Percentiles rank a stretch among this genome's conserved stretches.
Conservation (phyloP, 2,113 vertebrate species). For the Gopherus flavomarginatus region DNA sequence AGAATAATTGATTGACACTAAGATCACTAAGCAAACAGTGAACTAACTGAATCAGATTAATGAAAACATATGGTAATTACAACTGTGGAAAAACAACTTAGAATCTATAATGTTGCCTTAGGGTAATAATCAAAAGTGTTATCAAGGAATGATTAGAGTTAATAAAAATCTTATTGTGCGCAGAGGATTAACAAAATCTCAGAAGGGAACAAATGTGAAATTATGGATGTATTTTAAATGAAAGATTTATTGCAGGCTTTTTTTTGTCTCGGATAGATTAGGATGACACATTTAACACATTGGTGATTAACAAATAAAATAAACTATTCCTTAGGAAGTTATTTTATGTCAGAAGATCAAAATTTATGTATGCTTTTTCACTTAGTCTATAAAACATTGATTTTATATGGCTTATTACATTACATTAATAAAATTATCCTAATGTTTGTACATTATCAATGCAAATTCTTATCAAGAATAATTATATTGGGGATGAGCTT, state of each 20-base stretch:
- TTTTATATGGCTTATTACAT: conserved; percentile 55
- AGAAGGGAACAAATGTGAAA: conserved; percentile 37
- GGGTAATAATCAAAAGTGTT: conserved; percentile 78
- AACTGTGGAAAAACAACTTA: conserved; percentile 75
- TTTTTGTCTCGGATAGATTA: conserved; percentile 26
- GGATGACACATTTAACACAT: conserved; percentile 38
- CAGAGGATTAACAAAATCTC: conserved; percentile 59
- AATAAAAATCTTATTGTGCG: conserved; percentile 71
- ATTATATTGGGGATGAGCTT: neutral
- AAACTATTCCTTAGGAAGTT: neutral
- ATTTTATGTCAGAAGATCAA: conserved; percentile 45
- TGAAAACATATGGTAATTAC: conserved; percentile 85
- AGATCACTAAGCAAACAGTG: conserved; percentile 73
- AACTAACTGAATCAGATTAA: conserved; percentile 79
- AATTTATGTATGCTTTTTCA: conserved; percentile 36
- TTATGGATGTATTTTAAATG: conserved; percentile 62
- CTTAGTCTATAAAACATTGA: conserved; percentile 51
- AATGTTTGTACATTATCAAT: conserved; percentile 34
- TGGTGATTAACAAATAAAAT: neutral
- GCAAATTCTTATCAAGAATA: neutral
- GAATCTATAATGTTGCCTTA: conserved; percentile 72
- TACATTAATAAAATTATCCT: neutral
- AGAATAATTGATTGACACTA: conserved; percentile 80
- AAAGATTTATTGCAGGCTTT: conserved; percentile 55
- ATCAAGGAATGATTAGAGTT: conserved; percentile 78